Evolutionary conservation across 2,113 vertebrate species (phyloP), one percentile per base, ranked within the genome.

Genomic region (Melierax canorus): DNA sequence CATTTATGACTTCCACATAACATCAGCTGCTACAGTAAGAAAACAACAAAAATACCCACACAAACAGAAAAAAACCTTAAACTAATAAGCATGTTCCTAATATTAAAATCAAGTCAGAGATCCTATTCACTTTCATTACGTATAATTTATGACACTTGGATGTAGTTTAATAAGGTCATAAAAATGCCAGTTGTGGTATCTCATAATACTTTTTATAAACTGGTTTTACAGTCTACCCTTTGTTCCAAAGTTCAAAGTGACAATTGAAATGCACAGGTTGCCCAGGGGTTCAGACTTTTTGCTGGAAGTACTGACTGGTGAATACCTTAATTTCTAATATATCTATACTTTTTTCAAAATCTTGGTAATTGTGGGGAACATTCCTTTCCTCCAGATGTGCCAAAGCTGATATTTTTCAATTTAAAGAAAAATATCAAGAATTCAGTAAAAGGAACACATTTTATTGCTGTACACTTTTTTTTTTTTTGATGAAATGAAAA

Each of bases 181-280:
- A 98, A 98, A 98, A 98, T 98, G 98, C 98, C 98, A 98, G 97
- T 98, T 98, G 98, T 98, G 98, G 98, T 98, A 98, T 98, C 98
- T 98, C 98, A 98, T 98, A 98, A 98, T 98, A 98, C 97, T 98
- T 98, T 98, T 98, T 98, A 98, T 98, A 98, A 98, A 98, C 98
- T 98, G 91, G 94, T 98, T 98, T 98, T 98, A 98, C 98, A 98
- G 98, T 98, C 98, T 98, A 96, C 85, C 95, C 98, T 98, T 98
- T 98, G 98, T 98, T 98, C 97, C 96, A 95, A 97, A 98, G 98
- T 98, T 98, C 98, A 98, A 98, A 98, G 98, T 98, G 98, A 98
- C 98, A 98, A 98, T 98, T 98, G 98, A 98, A 98, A 98, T 88
- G 97, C 97, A 96, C 97, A 98, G 97, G 97, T 98, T 98, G 97